These are phyloP conservation scores for Drosophila melanica DNA, from an alignment of 1,140 invertebrate species.

Conservation along the genomic window DNA sequence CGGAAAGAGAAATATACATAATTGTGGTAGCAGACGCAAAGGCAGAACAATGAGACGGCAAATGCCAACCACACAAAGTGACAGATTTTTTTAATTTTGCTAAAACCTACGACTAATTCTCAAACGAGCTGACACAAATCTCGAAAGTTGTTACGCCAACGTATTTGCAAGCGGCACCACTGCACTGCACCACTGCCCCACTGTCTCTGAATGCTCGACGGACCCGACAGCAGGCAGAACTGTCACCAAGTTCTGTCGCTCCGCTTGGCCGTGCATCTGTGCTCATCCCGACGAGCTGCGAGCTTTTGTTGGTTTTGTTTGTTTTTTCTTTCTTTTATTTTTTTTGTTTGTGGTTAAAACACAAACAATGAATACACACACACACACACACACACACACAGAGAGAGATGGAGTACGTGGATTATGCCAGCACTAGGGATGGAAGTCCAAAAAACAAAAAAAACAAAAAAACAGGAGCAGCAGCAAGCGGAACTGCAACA, in stretches of 20 bases:
- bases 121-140: slow-evolving; percentile 82
- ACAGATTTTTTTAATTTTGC: slow-evolving; percentile 79
- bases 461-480: slow-evolving; percentile 17
- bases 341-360: slow-evolving; percentile 42
- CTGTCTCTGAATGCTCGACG: slow-evolving; percentile 10
- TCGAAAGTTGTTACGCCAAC: slow-evolving; percentile 74
- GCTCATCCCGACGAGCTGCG: slow-evolving; percentile 20
- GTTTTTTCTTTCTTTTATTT: neutral
- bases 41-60: slow-evolving; percentile 70
- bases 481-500: slow-evolving; percentile 32
- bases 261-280: slow-evolving; percentile 40
- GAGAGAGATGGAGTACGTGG: slow-evolving; percentile 8
- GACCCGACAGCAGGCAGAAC: slow-evolving; percentile 23
- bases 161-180: slow-evolving; percentile 51
- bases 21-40: slow-evolving; percentile 36
- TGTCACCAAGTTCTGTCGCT: slow-evolving; percentile 40
- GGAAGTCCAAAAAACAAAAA: slow-evolving; percentile 24
- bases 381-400: slow-evolving; percentile 18
- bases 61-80: slow-evolving; percentile 68
- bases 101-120: slow-evolving; percentile 82
- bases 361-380: slow-evolving; percentile 45
- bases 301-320: slow-evolving; percentile 25
- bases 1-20: slow-evolving; percentile 7
- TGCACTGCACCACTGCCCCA: neutral
- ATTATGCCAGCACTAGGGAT: slow-evolving; percentile 25